Conservation (phyloP, 37 sponge, comb jelly and placozoan genomes). For the Corticium candelabrum region DNA sequence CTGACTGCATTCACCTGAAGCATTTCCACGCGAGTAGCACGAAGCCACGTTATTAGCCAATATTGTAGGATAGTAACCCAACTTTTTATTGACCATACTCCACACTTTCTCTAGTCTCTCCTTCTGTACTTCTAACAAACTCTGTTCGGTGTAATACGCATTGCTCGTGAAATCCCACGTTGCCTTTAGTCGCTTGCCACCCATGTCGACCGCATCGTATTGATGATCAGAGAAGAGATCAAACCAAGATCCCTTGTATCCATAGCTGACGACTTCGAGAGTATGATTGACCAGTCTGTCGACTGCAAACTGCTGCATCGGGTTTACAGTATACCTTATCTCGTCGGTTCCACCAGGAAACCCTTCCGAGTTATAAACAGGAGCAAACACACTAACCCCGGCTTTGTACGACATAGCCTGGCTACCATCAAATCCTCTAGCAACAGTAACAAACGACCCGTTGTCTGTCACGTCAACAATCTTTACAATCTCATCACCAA, state of each 20-base stretch:
- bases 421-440: neutral
- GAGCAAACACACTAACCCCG: neutral
- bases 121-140: neutral
- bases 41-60: neutral
- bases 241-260: constrained; percentile 7
- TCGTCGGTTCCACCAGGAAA: neutral
- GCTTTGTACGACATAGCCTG: neutral
- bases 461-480: neutral
- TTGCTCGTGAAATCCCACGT: neutral
- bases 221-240: neutral
- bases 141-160: neutral
- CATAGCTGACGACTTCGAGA: neutral
- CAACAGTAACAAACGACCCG: neutral
- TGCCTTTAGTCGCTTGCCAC: neutral
- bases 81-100: neutral
- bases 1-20: neutral
- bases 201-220: neutral
- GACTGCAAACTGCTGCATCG: neutral
- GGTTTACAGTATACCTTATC: neutral
- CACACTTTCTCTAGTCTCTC: neutral
- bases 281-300: neutral
- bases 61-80: neutral
- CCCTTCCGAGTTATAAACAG: neutral
- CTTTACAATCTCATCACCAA: neutral
- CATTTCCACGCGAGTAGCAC: neutral